Evolutionary conservation across 2,113 vertebrate species (phyloP).

Genomic region (Psittacula cyanocephala): DNA sequence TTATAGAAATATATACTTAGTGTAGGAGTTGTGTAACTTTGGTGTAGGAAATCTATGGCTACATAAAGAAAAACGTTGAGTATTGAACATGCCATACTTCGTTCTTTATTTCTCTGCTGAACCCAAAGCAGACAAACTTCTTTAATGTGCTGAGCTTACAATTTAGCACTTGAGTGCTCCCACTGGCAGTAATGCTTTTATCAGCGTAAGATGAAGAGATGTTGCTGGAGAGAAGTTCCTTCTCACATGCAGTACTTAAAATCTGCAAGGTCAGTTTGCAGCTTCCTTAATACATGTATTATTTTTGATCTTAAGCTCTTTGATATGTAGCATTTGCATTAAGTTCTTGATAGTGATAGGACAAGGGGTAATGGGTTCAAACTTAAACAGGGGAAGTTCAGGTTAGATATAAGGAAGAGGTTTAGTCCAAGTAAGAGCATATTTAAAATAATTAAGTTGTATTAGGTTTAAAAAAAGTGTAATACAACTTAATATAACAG

Average conservation of each 20-base stretch:
- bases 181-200: not conserved
- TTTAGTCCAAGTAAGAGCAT: not conserved
- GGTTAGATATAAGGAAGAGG: not conserved
- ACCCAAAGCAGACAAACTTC: not conserved
- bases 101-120: not conserved
- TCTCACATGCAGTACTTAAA: not conserved
- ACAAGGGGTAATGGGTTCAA: not conserved
- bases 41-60: not conserved
- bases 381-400: not conserved
- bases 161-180: not conserved
- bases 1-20: not conserved
- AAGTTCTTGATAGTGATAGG: not conserved
- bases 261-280: not conserved
- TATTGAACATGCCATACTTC: not conserved
- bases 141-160: not conserved
- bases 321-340: fast-evolving
- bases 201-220: not conserved
- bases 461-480: not conserved
- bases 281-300: not conserved
- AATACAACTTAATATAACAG: not conserved
- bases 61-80: not conserved
- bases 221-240: not conserved
- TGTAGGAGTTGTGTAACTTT: not conserved
- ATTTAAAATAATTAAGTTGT: not conserved
- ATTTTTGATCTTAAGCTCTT: not conserved